Evolutionary conservation across 2,888 invertebrate species (phyloP).

Genomic region (Carcina quercana): DNA sequence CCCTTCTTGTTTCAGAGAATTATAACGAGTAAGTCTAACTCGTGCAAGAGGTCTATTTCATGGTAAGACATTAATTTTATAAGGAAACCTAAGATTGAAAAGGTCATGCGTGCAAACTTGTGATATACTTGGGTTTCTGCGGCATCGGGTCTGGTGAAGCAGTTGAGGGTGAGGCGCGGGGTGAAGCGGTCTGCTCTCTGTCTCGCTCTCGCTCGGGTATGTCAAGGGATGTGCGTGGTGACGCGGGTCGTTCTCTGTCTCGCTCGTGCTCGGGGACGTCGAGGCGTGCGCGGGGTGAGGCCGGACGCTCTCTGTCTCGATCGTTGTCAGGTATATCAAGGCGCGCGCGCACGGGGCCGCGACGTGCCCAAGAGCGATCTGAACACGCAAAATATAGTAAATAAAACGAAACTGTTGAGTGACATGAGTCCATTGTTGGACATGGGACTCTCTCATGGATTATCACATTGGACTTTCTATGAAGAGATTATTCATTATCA

Average conservation of each 20-base stretch:
- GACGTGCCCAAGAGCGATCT: conserved; percentile 93
- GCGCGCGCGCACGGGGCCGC: conserved; percentile 83
- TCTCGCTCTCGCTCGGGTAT: conserved; percentile 72
- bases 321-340: conserved; percentile 89
- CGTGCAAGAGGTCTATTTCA: too few species aligned
- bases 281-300: conserved; percentile 87
- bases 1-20: too few species aligned
- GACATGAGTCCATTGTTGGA: too few species aligned
- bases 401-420: too few species aligned
- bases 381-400: too few species aligned
- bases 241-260: conserved; percentile 60
- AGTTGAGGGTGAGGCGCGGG: conserved; percentile 15
- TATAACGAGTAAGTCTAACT: too few species aligned
- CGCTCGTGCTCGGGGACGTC: conserved; percentile 73
- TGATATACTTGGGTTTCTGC: conserved; percentile 53
- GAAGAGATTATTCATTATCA: too few species aligned
- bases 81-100: too few species aligned
- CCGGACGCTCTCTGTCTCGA: conserved; percentile 80
- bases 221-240: conserved; percentile 56
- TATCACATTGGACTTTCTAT: too few species aligned
- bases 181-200: conserved; percentile 47
- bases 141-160: conserved; percentile 21
- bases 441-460: too few species aligned
- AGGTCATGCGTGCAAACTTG: too few species aligned
- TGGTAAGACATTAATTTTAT: too few species aligned